These are phyloP conservation scores for Oscheius myriophilus DNA, from an alignment of 2,888 invertebrate species.

Conservation along the genomic window DNA sequence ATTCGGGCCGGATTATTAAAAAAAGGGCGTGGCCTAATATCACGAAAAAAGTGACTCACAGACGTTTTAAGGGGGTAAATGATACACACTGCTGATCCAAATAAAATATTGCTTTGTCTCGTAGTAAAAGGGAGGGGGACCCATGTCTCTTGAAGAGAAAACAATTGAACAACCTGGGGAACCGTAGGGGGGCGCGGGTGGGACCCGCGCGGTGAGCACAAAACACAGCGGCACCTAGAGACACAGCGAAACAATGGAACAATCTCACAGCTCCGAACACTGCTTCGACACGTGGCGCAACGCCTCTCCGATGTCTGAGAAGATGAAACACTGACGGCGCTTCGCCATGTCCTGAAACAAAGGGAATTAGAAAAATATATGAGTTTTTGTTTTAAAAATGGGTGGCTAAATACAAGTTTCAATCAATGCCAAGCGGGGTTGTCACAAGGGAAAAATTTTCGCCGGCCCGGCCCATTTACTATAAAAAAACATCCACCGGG, in stretches of 20 bases:
- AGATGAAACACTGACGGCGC: constrained; percentile 65
- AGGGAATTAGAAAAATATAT: neutral
- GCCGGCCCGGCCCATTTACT: neutral
- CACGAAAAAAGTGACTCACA: constrained; percentile 6
- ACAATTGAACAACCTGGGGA: constrained; percentile 26
- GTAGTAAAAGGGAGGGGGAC: neutral
- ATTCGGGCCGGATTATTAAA: too few species aligned
- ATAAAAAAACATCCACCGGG: too few species aligned
- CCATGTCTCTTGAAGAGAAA: constrained; percentile 28
- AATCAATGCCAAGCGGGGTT: neutral
- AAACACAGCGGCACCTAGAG: constrained; percentile 22
- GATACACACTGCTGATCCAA: constrained; percentile 3
- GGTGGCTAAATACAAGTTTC: neutral
- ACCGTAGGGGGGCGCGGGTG: constrained; percentile 13
- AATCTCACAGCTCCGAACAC: neutral
- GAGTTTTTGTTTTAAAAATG: neutral
- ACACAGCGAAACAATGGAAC: constrained; percentile 3
- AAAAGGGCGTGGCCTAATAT: neutral
- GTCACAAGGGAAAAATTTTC: neutral
- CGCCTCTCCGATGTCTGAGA: constrained; percentile 51
- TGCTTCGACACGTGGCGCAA: constrained; percentile 32
- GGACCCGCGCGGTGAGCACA: constrained; percentile 7
- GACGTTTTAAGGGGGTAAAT: neutral
- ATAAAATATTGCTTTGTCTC: constrained; percentile 22
- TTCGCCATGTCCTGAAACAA: constrained; percentile 66